Evolutionary conservation across 2,888 invertebrate species (phyloP), one percentile per base, ranked within the genome.

Genomic region (Epistrophe eligans): DNA sequence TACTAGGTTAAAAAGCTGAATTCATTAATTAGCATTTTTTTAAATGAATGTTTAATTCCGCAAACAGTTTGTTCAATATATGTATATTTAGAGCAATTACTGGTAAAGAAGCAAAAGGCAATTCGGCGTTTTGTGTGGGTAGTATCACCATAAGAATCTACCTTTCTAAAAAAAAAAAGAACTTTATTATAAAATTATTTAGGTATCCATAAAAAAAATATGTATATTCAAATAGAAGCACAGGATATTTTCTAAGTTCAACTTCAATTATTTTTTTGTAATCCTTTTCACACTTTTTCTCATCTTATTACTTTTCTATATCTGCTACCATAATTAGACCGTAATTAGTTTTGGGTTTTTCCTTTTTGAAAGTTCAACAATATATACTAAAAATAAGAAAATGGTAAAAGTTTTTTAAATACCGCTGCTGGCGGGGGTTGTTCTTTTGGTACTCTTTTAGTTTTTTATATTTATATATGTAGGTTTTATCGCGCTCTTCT

Each of bases 291-390:
- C 35, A 62, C 58, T 64, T 74, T 50, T 76, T 67, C 82, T 52
- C 76, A 79, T 79, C 79, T 55, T 66, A 76, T 72, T 79, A 76
- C 52, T 66, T 79, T 55, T 43, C 24, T 52, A 79, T 83, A 79
- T 82, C 76, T 79, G 57, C 50, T 76, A 74, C 64, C 55, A 71
- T 79, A 87, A 82, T 87, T 87, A 72, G 82, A 87, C 79, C 87
- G 76, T 87, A 83, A 82, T 87, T 87, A 79, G 82, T 74, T 83
- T 48, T 62, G 55, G 73, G 32, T 74, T 24, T 71, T 58, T 67
- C 28, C 24, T 17, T 62, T 24, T 55, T n/a, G 48, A 67, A 77
- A 71, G n/a, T 79, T 62, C n/a, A 67, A 13, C 50, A 19, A 43
- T 66, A 64, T 28, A n/a, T 32, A 55, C 28, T 52, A 24, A 28